These are phyloP conservation scores for Pipistrellus nathusii DNA, from an alignment of 2,797 vertebrate species.

Conservation along the genomic window DNA sequence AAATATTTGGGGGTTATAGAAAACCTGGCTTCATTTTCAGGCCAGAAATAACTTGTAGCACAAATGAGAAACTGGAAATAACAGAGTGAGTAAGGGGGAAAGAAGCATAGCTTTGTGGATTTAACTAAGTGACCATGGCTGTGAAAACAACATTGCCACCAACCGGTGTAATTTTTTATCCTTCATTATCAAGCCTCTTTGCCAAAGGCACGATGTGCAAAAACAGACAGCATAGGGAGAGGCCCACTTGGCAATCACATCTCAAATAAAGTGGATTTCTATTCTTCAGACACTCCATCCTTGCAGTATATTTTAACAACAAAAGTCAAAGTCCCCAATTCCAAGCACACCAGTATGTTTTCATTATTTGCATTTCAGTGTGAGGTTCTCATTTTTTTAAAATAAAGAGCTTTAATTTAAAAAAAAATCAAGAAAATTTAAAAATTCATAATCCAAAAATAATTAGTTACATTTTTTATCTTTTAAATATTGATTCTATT, in stretches of 20 bases:
- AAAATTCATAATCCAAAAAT: neutral
- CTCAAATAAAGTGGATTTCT: conserved; percentile 37
- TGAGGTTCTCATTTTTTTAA: conserved; percentile 56
- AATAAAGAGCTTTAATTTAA: conserved; percentile 16
- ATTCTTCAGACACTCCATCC: conserved; percentile 55
- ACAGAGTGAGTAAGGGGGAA: conserved; percentile 48
- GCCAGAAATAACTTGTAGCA: conserved; percentile 75
- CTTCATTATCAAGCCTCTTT: conserved; percentile 53
- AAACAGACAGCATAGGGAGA: conserved; percentile 32
- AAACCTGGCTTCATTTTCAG: conserved; percentile 68
- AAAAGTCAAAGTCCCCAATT: conserved; percentile 60
- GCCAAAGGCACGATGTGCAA: conserved; percentile 8
- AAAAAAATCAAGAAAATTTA: neutral
- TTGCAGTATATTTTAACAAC: conserved; percentile 66
- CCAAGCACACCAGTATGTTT: conserved; percentile 66
- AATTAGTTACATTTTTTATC: neutral
- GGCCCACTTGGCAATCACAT: conserved; percentile 44
- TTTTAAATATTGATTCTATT: neutral
- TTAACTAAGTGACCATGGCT: conserved; percentile 65
- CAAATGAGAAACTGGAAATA: conserved; percentile 63
- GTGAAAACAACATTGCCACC: conserved; percentile 73
- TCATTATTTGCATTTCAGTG: conserved; percentile 64
- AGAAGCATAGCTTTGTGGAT: conserved; percentile 41
- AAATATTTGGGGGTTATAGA: conserved; percentile 64
- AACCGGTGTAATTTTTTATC: conserved; percentile 61